Evolutionary conservation across 2,113 vertebrate species (phyloP), one percentile per base, ranked within the genome.

Genomic region (Porphyrio hochstetteri): DNA sequence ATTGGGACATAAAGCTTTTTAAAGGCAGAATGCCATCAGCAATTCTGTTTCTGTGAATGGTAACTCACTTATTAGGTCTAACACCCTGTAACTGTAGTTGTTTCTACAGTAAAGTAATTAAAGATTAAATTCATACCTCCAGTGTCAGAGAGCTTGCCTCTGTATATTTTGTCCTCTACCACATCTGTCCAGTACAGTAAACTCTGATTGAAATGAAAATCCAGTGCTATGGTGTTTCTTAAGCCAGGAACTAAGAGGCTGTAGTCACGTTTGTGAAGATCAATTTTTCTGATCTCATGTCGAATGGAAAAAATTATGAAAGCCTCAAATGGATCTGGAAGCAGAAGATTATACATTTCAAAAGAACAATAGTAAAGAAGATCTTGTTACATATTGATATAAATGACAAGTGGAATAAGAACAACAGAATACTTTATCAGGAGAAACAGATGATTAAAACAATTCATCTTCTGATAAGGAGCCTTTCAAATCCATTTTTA

Each of bases 281-380:
- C 99, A 96, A 99, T 99, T 80, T 98, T 98, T 97, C 99, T 98
- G 96, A 99, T 99, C 97, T 99, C 99, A 25, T 99, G 99, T 17
- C 99, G 99, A 97, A 99, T 99, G 40, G 99, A 99, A 97, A 99
- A 99, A 98, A 99, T 99, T 95, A 99, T 99, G 96, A 99, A 99
- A 93, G 99, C 99, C 96, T 99, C 99, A 97, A 99, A 99, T 46
- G 99, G 98, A 99, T 99, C 99, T 99, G 97, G 92, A 96, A 97
- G 77, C 35, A 74, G 48, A 98, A 94, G 71, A 91, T 92, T 59
- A 93, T n/a, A 91, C 59, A 67, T 92, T 90, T 92, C 83, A 92
- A 74, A 90, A 82, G 61, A 48, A 53, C 46, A 84, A 75, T 50
- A 84, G 75, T 86, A 67, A 88, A 76, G 23, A 77, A 72, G 15